Evolutionary conservation across 2,888 invertebrate genomes (phyloP).

Genomic region (Melanostoma mellinum): DNA sequence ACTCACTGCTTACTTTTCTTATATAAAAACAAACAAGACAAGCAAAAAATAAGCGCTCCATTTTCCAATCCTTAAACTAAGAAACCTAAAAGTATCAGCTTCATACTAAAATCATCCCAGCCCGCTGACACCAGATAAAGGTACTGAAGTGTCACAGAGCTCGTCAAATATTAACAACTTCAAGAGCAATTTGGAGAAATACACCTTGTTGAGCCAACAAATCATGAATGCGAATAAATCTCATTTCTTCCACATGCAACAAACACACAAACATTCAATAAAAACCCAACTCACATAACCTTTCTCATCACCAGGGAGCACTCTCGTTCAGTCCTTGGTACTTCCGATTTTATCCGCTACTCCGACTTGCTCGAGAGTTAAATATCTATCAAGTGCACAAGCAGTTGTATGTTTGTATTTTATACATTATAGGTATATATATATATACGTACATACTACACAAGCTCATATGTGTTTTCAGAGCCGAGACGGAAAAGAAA

Average conservation of each 20-base stretch:
- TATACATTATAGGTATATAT: too few relatives aligned
- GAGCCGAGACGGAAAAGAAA: slow-evolving; percentile 35
- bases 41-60: too few relatives aligned
- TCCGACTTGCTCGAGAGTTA: slow-evolving; percentile 45
- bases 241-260: slow-evolving; percentile 11
- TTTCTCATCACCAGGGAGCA: slow-evolving; percentile 32
- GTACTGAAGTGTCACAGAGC: too few relatives aligned
- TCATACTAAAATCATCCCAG: too few relatives aligned
- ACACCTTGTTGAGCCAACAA: slow-evolving; percentile 18
- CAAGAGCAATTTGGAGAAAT: slow-evolving; percentile 11
- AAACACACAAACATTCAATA: slow-evolving; percentile 34
- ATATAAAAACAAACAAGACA: too few relatives aligned
- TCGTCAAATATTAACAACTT: too few relatives aligned
- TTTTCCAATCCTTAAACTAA: too few relatives aligned
- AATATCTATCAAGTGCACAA: slow-evolving; percentile 62
- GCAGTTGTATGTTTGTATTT: background rate
- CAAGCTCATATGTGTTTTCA: slow-evolving; percentile 18
- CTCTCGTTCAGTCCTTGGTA: slow-evolving; percentile 27
- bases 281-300: slow-evolving; percentile 39
- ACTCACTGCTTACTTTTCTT: too few relatives aligned
- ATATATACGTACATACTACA: too few relatives aligned
- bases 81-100: too few relatives aligned
- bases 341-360: slow-evolving; percentile 63
- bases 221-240: slow-evolving; percentile 53
- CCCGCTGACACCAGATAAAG: too few relatives aligned